A percentile compares a stretch with the other conserved stretches of the same genome.
Evolutionary conservation across 2,113 vertebrate genomes (phyloP).

Genomic region (Bambusicola thoracicus): DNA sequence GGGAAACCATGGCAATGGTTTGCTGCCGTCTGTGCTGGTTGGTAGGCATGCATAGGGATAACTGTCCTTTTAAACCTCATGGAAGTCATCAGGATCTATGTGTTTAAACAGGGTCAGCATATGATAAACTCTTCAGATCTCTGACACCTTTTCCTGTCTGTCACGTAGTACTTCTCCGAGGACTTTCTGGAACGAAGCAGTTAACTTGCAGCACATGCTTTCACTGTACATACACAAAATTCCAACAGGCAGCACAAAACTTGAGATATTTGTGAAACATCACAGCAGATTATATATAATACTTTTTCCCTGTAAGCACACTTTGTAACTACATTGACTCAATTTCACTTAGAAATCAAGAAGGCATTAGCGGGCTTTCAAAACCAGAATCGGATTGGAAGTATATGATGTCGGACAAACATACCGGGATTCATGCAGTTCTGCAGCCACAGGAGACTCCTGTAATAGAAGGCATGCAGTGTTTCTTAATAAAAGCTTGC

Average conservation of each 20-base stretch:
- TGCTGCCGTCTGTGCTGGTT: neutral
- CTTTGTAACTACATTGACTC: neutral
- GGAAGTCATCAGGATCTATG: neutral
- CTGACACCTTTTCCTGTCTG: neutral
- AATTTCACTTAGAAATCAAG: neutral
- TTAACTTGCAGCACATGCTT: neutral
- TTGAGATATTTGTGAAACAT: neutral
- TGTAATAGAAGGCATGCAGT: neutral
- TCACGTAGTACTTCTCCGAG: neutral
- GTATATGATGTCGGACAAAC: neutral
- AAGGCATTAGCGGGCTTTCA: neutral
- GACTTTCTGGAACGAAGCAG: neutral
- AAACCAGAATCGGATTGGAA: neutral
- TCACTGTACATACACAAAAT: neutral
- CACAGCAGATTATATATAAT: neutral
- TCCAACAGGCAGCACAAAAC: neutral
- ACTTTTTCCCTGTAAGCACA: neutral
- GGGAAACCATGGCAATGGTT: neutral
- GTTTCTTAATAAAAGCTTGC: neutral
- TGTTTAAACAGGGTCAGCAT: neutral
- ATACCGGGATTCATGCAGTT: neutral
- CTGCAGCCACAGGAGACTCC: neutral
- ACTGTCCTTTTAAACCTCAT: neutral
- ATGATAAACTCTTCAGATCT: neutral
- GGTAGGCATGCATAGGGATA: neutral